phyloP scores from a whole-genome alignment of 2,888 invertebrate species.

The Hydrotaea diabolus region DNA sequence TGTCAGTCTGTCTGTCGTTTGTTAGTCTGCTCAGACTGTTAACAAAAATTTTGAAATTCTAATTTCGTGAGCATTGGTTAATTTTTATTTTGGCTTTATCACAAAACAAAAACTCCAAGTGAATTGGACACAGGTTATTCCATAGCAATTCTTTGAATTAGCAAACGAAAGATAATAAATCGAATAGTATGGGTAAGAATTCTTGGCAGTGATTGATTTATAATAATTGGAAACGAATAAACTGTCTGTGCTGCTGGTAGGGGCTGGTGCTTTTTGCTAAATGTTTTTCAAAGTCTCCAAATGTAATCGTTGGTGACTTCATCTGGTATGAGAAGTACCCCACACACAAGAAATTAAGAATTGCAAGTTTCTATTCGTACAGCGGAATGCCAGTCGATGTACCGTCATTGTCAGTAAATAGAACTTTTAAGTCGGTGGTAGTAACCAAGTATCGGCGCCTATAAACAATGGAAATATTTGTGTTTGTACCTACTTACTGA shows the following conservation, averaged over 20 bases:
- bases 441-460: no score
- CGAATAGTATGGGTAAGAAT: neutral
- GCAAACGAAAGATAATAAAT: neutral
- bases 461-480: no score
- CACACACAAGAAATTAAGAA: no score
- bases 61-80: slow-evolving; percentile 3
- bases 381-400: no score
- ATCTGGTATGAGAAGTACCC: no score
- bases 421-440: no score
- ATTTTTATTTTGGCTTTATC: neutral
- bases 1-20: neutral
- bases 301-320: no score
- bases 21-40: neutral
- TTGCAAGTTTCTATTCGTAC: no score
- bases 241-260: neutral
- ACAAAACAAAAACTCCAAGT: neutral
- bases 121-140: neutral
- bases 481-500: no score
- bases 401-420: no score
- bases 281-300: no score
- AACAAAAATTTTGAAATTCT: slow-evolving; percentile 20
- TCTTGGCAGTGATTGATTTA: slow-evolving; percentile 63
- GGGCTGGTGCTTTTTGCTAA: no score
- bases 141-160: slow-evolving; percentile 25
- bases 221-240: slow-evolving; percentile 58